phyloP scores from a whole-genome alignment of 2,888 invertebrate genomes.

The Nomada hirtipes region DNA sequence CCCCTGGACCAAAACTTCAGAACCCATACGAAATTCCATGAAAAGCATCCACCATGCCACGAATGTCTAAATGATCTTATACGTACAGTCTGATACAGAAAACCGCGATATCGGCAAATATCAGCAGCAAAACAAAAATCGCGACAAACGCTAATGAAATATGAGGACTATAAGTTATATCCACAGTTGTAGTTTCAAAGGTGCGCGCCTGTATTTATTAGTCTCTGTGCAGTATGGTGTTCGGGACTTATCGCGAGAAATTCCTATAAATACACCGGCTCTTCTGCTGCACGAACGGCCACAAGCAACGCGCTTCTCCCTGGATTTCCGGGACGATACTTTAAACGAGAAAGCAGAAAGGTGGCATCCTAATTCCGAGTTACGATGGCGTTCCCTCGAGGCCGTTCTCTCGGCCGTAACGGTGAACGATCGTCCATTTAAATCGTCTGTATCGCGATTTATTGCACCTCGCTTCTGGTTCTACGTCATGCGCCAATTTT shows the following conservation, averaged over 20 bases:
- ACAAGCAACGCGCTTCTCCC: slow-evolving; percentile 26
- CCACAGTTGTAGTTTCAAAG: slow-evolving; percentile 30
- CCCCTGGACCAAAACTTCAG: no score
- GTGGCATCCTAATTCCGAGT: slow-evolving; percentile 62
- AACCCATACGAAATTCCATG: no score
- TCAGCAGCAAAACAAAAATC: slow-evolving; percentile 3
- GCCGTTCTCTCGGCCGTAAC: slow-evolving; percentile 50
- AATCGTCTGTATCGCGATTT: slow-evolving; percentile 51
- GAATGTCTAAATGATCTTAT: no score
- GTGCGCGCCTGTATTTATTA: slow-evolving; percentile 33
- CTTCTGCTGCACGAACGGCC: slow-evolving; percentile 23
- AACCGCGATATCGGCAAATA: neutral
- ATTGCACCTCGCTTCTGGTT: slow-evolving; percentile 42
- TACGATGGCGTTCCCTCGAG: slow-evolving; percentile 52
- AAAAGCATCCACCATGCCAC: no score
- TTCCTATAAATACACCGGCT: slow-evolving; percentile 41
- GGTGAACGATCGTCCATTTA: slow-evolving; percentile 60
- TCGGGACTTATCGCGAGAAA: slow-evolving; percentile 49
- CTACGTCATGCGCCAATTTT: slow-evolving; percentile 28
- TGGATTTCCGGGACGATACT: slow-evolving; percentile 61
- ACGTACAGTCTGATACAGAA: neutral
- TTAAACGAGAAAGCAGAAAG: slow-evolving; percentile 56
- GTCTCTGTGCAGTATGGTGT: slow-evolving; percentile 16
- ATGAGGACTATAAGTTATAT: slow-evolving; percentile 11
- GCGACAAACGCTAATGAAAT: slow-evolving; percentile 21